Percentiles rank a stretch among this genome's conserved stretches.
Conservation (phyloP, 2,113 vertebrate species). For the Alectura lathami region DNA sequence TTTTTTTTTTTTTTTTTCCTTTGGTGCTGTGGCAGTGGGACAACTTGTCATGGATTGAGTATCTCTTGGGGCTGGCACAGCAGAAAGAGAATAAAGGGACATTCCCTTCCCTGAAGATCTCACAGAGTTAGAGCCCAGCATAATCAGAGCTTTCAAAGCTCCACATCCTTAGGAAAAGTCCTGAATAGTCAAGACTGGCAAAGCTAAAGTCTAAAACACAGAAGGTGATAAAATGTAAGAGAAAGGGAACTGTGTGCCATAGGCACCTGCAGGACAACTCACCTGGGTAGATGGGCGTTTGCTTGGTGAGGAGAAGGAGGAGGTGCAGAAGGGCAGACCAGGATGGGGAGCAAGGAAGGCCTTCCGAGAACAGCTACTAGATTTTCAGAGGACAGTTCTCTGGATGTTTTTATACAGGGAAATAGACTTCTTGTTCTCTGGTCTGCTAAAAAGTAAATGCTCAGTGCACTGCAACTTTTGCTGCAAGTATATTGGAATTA, state of each 20-base stretch:
- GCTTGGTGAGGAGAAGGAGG: neutral
- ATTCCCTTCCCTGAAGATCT: neutral
- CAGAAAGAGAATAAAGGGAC: conserved; percentile 16
- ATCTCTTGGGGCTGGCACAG: conserved; percentile 21
- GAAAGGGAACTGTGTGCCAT: fast-evolving
- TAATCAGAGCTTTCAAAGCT: neutral
- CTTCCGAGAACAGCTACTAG: neutral
- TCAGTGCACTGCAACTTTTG: neutral
- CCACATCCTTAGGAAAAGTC: neutral
- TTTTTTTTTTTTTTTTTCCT: too few relatives aligned
- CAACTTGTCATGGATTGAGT: conserved; percentile 20
- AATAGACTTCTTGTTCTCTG: neutral
- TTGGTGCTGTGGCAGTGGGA: conserved; percentile 4
- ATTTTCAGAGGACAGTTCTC: neutral
- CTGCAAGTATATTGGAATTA: neutral
- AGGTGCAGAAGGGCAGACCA: neutral
- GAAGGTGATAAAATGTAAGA: neutral
- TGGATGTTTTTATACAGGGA: neutral
- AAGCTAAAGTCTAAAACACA: neutral
- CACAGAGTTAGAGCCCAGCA: neutral
- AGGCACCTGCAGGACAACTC: neutral
- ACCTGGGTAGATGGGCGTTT: neutral
- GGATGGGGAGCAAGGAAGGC: neutral
- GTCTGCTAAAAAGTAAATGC: neutral
- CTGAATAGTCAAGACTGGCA: neutral